Evolutionary conservation across 2,113 vertebrate genomes (phyloP).

Genomic region (Sceloporus tristichus): DNA sequence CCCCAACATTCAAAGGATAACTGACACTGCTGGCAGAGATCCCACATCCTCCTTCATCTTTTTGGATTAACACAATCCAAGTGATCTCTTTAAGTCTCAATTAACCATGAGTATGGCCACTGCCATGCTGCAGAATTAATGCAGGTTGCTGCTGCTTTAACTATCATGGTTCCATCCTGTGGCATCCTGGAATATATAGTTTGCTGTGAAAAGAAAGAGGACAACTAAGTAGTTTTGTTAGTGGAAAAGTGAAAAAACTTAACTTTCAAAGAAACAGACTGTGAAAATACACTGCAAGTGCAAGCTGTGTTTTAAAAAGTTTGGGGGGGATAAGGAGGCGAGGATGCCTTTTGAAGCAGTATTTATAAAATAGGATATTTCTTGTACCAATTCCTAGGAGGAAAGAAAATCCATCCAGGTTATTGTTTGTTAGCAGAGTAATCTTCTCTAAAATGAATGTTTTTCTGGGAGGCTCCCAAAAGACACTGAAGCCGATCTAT

Average conservation of each 20-base stretch:
- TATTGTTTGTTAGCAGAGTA: conserved; percentile 44
- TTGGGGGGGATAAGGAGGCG: conserved; percentile 47
- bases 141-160: no score
- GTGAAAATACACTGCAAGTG: conserved; percentile 42
- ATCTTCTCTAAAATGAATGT: conserved; percentile 34
- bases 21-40: no score
- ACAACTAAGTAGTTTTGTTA: not conserved
- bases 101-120: no score
- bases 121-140: no score
- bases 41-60: no score
- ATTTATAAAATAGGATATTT: conserved; percentile 53
- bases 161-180: no score
- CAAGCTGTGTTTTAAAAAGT: conserved; percentile 32
- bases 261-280: conserved; percentile 33
- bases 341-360: conserved; percentile 37
- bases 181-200: no score
- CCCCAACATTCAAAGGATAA: no score
- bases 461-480: conserved; percentile 52
- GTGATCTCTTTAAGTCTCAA: no score
- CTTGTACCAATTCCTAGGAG: conserved; percentile 37
- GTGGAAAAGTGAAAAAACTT: rapidly evolving
- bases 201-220: not conserved
- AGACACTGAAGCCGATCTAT: conserved; percentile 44
- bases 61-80: no score
- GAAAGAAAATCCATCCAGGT: conserved; percentile 6